Conservation (phyloP, 2,797 vertebrate genomes). For the Anableps anableps region DNA sequence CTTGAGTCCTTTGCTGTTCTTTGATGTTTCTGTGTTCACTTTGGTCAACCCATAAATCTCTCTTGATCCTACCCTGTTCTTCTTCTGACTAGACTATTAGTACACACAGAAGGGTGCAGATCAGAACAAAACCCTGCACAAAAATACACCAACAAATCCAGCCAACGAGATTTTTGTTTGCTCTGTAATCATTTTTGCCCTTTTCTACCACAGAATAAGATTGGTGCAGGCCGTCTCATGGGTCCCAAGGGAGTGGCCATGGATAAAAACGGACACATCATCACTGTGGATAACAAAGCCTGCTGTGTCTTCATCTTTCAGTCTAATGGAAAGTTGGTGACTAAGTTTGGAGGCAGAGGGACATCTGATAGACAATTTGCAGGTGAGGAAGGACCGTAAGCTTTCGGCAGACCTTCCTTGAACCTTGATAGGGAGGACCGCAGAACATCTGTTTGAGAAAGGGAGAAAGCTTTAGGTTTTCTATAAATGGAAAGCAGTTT, state of each 20-base stretch:
- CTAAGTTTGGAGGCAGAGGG: slow-evolving; percentile 92
- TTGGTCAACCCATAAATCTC: not conserved
- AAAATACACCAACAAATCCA: not conserved
- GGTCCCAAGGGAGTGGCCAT: slow-evolving; percentile 95
- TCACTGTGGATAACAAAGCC: slow-evolving; percentile 97
- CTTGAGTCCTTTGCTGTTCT: not conserved
- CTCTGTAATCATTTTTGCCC: not conserved
- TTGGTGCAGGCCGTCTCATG: slow-evolving; percentile 92
- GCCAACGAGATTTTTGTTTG: not conserved
- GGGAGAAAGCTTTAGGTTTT: not conserved
- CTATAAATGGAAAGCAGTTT: not conserved
- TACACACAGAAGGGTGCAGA: not conserved
- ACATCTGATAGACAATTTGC: slow-evolving; percentile 93
- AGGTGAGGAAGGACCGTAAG: slow-evolving; percentile 73
- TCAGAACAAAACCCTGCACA: not conserved
- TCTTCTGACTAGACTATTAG: not conserved
- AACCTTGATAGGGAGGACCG: not conserved
- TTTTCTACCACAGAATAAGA: slow-evolving; percentile 85
- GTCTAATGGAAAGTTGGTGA: slow-evolving; percentile 94
- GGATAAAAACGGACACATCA: slow-evolving; percentile 95
- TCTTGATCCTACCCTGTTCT: not conserved
- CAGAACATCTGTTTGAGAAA: not conserved
- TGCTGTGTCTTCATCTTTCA: slow-evolving; percentile 99
- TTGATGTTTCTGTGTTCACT: not conserved
- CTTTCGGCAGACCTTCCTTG: not conserved